phyloP scores from a whole-genome alignment of 2,888 invertebrate species.

The Dryobotodes eremita region DNA sequence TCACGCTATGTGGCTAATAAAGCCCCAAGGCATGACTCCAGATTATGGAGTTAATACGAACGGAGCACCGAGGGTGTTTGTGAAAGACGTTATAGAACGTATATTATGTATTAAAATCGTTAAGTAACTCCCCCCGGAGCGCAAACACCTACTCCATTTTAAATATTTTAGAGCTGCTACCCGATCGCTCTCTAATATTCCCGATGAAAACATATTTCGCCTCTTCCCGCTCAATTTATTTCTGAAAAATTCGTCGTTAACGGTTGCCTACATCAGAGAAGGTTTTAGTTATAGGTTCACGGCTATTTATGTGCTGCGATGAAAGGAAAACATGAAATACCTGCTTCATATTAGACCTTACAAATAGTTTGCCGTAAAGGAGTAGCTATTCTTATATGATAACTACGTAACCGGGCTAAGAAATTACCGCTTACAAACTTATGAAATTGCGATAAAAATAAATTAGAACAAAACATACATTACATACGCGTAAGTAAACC shows the following conservation, averaged over 20 bases:
- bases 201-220: slow-evolving; percentile 61
- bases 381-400: neutral
- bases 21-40: slow-evolving; percentile 58
- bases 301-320: slow-evolving; percentile 35
- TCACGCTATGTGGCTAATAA: slow-evolving; percentile 60
- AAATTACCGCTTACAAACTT: slow-evolving; percentile 9
- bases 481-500: neutral
- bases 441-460: slow-evolving; percentile 16
- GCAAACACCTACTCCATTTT: slow-evolving; percentile 45
- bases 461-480: slow-evolving; percentile 25
- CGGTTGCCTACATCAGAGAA: slow-evolving; percentile 40
- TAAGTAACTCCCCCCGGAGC: slow-evolving; percentile 51
- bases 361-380: slow-evolving; percentile 9
- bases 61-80: slow-evolving; percentile 58
- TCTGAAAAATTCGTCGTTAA: slow-evolving; percentile 58
- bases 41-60: slow-evolving; percentile 64
- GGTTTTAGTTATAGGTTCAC: slow-evolving; percentile 19
- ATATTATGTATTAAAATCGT: slow-evolving; percentile 59
- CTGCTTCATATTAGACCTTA: slow-evolving; percentile 22
- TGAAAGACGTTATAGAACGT: slow-evolving; percentile 53
- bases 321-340: slow-evolving; percentile 22
- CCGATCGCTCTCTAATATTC: slow-evolving; percentile 61
- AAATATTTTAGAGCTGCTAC: slow-evolving; percentile 57
- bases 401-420: neutral
- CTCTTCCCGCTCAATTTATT: slow-evolving; percentile 60